Percentiles rank a stretch among this genome's conserved stretches.
phyloP scores from a whole-genome alignment of 2,797 vertebrate genomes.

The Pristis pectinata region DNA sequence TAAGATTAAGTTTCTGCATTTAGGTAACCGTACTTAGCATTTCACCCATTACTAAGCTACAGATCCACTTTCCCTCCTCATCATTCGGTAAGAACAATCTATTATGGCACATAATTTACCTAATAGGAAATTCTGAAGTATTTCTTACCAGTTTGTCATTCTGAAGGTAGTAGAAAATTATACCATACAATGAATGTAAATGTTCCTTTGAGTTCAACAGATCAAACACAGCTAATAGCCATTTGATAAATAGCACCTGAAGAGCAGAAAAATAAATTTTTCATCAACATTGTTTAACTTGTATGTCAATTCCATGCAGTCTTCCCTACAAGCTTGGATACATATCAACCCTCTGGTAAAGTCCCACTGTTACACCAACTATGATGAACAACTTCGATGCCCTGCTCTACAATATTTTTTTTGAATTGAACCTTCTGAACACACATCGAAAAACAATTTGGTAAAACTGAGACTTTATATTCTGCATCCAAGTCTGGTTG shows the following conservation, averaged over 20 bases:
- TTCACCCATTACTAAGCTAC: neutral
- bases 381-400: neutral
- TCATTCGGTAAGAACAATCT: neutral
- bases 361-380: neutral
- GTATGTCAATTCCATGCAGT: neutral
- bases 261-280: constrained; percentile 34
- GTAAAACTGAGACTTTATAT: neutral
- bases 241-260: constrained; percentile 82
- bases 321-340: neutral
- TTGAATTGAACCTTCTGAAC: neutral
- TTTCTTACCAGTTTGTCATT: constrained; percentile 77
- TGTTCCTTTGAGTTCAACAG: constrained; percentile 79
- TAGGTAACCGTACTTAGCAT: neutral
- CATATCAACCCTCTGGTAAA: neutral
- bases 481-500: neutral
- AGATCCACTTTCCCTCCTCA: neutral
- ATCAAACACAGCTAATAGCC: constrained; percentile 88
- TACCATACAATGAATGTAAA: constrained; percentile 77
- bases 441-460: neutral
- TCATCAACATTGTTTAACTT: neutral
- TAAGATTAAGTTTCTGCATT: neutral
- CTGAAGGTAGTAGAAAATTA: constrained; percentile 81
- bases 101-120: neutral
- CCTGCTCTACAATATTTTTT: neutral
- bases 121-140: neutral